Base-by-base conservation (phyloP, 2,113 vertebrate species). In the Microtus oregoni region DNA sequence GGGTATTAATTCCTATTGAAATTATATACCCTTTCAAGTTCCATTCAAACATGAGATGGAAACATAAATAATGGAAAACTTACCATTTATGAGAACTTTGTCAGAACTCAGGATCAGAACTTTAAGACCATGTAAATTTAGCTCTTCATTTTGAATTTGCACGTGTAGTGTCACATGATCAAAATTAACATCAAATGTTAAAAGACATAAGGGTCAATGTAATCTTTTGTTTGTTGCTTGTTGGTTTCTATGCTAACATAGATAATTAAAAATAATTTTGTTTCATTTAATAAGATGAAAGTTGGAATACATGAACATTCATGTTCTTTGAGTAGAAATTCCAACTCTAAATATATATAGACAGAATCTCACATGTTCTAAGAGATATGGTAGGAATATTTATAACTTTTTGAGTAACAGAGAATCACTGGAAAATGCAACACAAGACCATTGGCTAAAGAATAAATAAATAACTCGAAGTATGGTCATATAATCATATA, bases 161-260 rank as follows among this genome's bases (percentile, higher is more conserved):
- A 13, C 35, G 20, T 5, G 5, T 70, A 96, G 91, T 91, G 73
- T 32, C 50, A 70, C 8, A 75, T 22, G 24, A 70, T 7, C 8
- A 2, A 92, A 89, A 93, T 83, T 83, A 63, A 90, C 41, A 89
- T n/a, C 3, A 92, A 92, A 79, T n/a, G 7, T 76, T 83, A n/a
- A 19, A 92, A 95, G 20, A 12, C 3, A 0, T 41, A 41, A 13
- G 17, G 30, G 70, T 78, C 28, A 93, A 41, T 1, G 50, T 8
- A 15, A 58, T 75, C n/a, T 86, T 73, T 89, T 91, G 20, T 81
- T 47, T 86, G 61, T 41, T 58, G 28, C 1, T 83, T 73, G 0
- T 44, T 68, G 19, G 7, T 44, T 1, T 86, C 1, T 26, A 91
- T 92, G 70, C 72, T 61, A 73, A 13, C 38, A 86, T 1, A 85